These are phyloP conservation scores for Melanerpes aurifrons DNA, from an alignment of 2,113 vertebrate genomes.

Conservation along the genomic window DNA sequence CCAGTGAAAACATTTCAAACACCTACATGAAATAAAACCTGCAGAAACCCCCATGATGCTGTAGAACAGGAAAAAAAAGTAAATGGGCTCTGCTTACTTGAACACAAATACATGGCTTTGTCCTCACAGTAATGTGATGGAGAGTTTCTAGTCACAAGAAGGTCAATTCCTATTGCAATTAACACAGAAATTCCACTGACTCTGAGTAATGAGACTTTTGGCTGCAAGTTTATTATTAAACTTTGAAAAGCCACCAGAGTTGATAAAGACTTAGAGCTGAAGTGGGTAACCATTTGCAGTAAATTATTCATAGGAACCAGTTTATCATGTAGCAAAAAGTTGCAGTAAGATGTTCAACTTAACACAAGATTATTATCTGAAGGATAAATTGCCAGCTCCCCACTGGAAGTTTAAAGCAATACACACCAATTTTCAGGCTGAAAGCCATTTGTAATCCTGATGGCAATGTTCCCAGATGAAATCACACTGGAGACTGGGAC, in stretches of 20 bases:
- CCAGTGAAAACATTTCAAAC: not conserved
- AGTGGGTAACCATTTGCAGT: slow-evolving; percentile 6
- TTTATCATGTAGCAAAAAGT: slow-evolving; percentile 61
- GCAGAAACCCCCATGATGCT: not conserved
- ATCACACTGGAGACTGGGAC: not conserved
- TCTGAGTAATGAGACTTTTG: not conserved
- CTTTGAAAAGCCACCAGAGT: slow-evolving; percentile 33
- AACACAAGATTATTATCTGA: slow-evolving; percentile 52
- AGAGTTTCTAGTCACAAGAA: not conserved
- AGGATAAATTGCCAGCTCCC: slow-evolving; percentile 59
- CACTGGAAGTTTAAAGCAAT: slow-evolving; percentile 51
- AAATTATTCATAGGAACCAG: slow-evolving; percentile 48
- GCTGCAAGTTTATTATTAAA: slow-evolving; percentile 16
- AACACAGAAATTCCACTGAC: not conserved
- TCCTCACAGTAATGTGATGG: not conserved
- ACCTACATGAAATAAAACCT: not conserved
- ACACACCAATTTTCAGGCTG: slow-evolving; percentile 48
- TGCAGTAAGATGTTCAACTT: slow-evolving; percentile 55
- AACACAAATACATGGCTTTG: not conserved
- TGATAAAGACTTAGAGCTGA: slow-evolving; percentile 32
- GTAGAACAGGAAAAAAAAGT: not conserved
- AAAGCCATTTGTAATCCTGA: slow-evolving; percentile 58
- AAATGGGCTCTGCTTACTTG: not conserved
- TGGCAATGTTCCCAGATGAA: slow-evolving; percentile 57
- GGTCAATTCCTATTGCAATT: not conserved